phyloP scores from a whole-genome alignment of 2,888 invertebrate genomes.

The Pseudococcus viburni region DNA sequence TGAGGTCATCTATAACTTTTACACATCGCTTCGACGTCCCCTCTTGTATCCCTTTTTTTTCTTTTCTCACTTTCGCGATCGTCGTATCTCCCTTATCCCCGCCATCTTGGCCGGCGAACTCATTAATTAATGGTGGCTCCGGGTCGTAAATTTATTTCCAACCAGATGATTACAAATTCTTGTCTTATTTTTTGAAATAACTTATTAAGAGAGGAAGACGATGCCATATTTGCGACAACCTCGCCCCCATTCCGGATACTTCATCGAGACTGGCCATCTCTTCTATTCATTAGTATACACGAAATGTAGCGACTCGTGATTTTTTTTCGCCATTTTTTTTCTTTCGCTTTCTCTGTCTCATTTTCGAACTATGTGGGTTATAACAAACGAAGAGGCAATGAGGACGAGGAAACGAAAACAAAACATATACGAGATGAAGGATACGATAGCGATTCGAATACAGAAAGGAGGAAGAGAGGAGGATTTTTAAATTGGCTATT shows the following conservation, averaged over 20 bases:
- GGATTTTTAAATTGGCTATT: not conserved
- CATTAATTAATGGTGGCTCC: not conserved
- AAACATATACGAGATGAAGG: not conserved
- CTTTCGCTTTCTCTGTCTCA: no score
- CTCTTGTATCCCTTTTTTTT: not conserved
- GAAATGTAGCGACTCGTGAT: not conserved
- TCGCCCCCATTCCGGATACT: not conserved
- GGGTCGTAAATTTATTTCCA: not conserved
- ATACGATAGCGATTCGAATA: no score
- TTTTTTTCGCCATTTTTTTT: not conserved
- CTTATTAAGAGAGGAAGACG: not conserved
- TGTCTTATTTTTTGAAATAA: constrained; percentile 19
- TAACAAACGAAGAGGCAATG: not conserved
- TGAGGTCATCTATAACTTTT: constrained; percentile 38
- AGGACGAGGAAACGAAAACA: not conserved
- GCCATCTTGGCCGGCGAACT: not conserved
- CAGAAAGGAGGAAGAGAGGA: not conserved
- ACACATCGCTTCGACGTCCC: not conserved
- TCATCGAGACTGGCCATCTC: not conserved
- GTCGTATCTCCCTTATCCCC: no score
- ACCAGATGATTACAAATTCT: constrained; percentile 33
- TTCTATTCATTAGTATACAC: constrained; percentile 24
- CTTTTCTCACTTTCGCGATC: not conserved
- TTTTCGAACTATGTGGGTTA: not conserved
- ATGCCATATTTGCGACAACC: not conserved